Base-by-base conservation (phyloP, 1,140 invertebrate species). In the Lordiphosa clarofinis region DNA sequence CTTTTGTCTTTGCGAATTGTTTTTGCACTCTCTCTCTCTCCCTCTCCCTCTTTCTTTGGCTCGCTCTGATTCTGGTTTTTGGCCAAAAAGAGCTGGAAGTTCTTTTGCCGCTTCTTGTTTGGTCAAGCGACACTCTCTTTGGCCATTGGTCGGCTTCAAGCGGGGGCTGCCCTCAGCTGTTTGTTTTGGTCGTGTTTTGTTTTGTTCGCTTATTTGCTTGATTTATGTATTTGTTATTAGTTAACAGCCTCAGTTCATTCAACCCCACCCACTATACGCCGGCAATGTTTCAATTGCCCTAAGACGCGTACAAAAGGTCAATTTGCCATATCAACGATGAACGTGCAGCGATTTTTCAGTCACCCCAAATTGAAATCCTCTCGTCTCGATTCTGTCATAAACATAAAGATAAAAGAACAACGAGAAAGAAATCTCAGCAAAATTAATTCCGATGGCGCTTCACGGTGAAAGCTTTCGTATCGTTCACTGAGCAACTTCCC, bases 221-320 rank as follows among this genome's bases (percentile, higher is more conserved):
- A 84, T 78, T 84, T 84, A 84, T 84, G 55, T 84, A 65, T 73
- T 78, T 68, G 68, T 84, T 76, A 57, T 76, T 76, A 65, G 64
- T 60, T 62, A 63, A 81, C 55, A 69, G 50, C 50, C 39, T 48
- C 38, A 37, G 60, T 74, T 65, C 67, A 50, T 72, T 76, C 69
- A 81, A 39, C 58, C 10, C 54, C 38, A 19, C 44, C 55, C 42
- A 28, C 40, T 31, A 1, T n/a, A 5, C 1, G 4, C 4, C 10
- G 36, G 33, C 28, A 66, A 60, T 67, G 48, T 48, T 63, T 54
- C 52, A 57, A 61, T 61, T 55, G 43, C 35, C 36, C 48, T 44
- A 42, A 60, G 42, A 35, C 12, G 28, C 1, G 39, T 11, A 36
- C 36, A 48, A 66, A 71, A 58, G 50, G 48, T 52, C 54, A 57